Conservation (phyloP, 2,888 invertebrate genomes). For the Brenthis ino region DNA sequence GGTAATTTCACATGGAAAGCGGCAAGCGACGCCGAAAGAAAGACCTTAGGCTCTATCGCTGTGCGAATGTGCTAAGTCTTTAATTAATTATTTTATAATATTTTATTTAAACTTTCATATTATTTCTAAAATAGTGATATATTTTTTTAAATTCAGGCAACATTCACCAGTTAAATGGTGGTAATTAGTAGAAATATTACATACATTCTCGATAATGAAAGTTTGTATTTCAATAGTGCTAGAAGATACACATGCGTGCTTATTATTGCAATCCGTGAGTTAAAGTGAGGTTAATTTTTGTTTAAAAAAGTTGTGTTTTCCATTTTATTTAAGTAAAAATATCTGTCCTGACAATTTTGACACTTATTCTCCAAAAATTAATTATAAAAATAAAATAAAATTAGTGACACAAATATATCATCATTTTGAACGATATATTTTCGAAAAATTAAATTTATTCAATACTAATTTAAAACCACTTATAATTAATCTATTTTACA, state of each 20-base stretch:
- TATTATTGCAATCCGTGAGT: slow-evolving; percentile 70
- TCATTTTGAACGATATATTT: neutral
- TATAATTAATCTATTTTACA: too few relatives aligned
- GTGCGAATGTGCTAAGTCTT: slow-evolving; percentile 68
- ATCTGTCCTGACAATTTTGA: slow-evolving; percentile 1
- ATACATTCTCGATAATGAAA: slow-evolving; percentile 33
- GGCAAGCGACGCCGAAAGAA: slow-evolving; percentile 76
- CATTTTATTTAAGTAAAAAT: slow-evolving; percentile 11
- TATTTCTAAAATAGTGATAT: slow-evolving; percentile 22
- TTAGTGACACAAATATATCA: too few relatives aligned
- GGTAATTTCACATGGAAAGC: slow-evolving; percentile 71
- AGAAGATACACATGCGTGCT: slow-evolving; percentile 77
- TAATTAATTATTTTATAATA: slow-evolving; percentile 34
- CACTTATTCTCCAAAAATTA: slow-evolving; percentile 1
- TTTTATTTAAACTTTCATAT: slow-evolving; percentile 20
- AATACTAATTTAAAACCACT: too few relatives aligned
- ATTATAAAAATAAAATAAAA: too few relatives aligned
- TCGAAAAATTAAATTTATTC: neutral
- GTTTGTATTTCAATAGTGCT: slow-evolving; percentile 56
- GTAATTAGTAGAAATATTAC: slow-evolving; percentile 64
- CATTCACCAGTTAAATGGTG: slow-evolving; percentile 70
- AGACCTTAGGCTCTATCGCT: slow-evolving; percentile 63
- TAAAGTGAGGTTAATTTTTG: slow-evolving; percentile 66
- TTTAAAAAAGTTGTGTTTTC: slow-evolving; percentile 48
- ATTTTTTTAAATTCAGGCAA: slow-evolving; percentile 69